These are phyloP conservation scores for Scaptomyza montana DNA, from an alignment of 1,140 invertebrate genomes.

Conservation along the genomic window DNA sequence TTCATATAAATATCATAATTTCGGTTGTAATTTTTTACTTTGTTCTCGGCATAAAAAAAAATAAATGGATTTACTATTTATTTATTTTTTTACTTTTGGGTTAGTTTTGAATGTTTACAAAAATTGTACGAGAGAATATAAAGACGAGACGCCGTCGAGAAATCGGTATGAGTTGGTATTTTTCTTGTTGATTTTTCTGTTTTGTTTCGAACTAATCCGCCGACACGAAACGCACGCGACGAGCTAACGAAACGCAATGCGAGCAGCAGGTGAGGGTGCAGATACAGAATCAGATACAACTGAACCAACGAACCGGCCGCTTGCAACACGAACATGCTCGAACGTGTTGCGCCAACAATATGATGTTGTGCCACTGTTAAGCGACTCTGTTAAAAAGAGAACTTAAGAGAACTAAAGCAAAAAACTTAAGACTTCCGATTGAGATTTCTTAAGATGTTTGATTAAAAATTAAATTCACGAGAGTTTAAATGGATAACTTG, in stretches of 20 bases:
- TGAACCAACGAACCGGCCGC: background rate
- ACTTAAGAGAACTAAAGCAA: background rate
- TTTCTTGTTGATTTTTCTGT: constrained; percentile 2
- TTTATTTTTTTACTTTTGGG: too few relatives aligned
- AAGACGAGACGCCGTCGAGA: constrained; percentile 13
- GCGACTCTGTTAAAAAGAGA: constrained; percentile 1
- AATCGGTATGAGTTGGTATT: constrained; percentile 8
- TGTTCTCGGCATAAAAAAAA: too few relatives aligned
- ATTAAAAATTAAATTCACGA: background rate
- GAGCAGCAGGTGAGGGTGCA: constrained; percentile 46
- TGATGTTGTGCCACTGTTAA: constrained; percentile 23
- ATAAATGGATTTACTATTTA: too few relatives aligned
- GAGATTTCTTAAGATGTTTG: too few relatives aligned
- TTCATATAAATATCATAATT: constrained; percentile 8
- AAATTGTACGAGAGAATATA: background rate
- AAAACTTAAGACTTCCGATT: too few relatives aligned
- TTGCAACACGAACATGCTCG: constrained; percentile 48
- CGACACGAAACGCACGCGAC: constrained; percentile 63
- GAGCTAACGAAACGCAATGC: constrained; percentile 64
- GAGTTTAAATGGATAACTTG: background rate
- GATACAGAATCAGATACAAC: constrained; percentile 15
- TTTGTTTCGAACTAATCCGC: constrained; percentile 41
- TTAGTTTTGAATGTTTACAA: constrained; percentile 14
- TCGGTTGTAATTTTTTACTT: background rate
- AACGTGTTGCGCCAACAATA: constrained; percentile 28